Evolutionary conservation across 2,888 invertebrate species (phyloP), one percentile per base, ranked within the genome.

Genomic region (Sarcophaga caerulescens): DNA sequence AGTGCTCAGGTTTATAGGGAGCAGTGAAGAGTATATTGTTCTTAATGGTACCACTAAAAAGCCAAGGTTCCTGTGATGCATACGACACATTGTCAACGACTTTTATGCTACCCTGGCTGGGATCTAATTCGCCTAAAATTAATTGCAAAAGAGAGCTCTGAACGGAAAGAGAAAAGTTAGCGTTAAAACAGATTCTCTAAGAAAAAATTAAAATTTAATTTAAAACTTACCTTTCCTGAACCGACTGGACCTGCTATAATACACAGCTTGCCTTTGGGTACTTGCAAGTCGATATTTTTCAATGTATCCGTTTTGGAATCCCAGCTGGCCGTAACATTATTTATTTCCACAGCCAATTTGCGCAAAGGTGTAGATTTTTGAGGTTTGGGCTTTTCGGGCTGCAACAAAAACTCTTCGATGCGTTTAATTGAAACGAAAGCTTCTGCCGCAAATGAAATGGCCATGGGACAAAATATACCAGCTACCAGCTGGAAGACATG

Each of bases 191-290:
- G 8, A 35, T 35, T 35, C 12, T 21, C 10, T 2, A 45, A 14
- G 17, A 63, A 69, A 75, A 21, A 68, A 44, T 19, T 63, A n/a
- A n/a, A n/a, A n/a, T n/a, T n/a, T n/a, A n/a, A 17, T 19, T 35
- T 47, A 12, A 2, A 66, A 59, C 52, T 62, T 89, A 92, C 92
- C 93, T 95, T 98, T 90, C 98, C 98, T 44, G 97, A 94, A 11
- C 98, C 98, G 14, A 98, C 98, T 0, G 97, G 96, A 12, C 98
- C 98, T 80, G 98, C 96, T 19, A 98, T 94, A 4, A 97, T 97
- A 88, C 96, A 95, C 1, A 97, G 94, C 89, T 95, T 94, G 19
- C 95, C 95, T 85, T 94, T 94, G 5, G 94, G 94, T 2, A 96
- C 94, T 0, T 93, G 93, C 11, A 96, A 89, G 88, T 94, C 95